A percentile compares a stretch with the other conserved stretches of the same genome.
phyloP scores from a whole-genome alignment of 2,888 invertebrate genomes.

The Drosophila pseudotakahashii region DNA sequence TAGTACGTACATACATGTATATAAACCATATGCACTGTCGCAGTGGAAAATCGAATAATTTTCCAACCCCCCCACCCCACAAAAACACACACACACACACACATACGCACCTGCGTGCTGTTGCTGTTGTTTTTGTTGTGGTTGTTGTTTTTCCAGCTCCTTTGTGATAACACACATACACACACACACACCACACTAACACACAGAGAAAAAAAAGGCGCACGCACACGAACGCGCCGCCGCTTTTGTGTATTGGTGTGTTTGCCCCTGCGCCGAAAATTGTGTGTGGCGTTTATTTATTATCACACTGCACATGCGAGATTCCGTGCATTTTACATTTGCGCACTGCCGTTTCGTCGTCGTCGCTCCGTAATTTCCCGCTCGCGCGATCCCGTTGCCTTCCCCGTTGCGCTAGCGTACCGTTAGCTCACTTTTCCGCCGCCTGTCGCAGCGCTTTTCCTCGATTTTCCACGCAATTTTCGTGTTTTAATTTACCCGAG shows the following conservation, averaged over 20 bases:
- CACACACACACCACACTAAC: slow-evolving; percentile 4
- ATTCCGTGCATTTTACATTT: slow-evolving; percentile 71
- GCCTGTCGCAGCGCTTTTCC: slow-evolving; percentile 74
- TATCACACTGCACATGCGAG: slow-evolving; percentile 67
- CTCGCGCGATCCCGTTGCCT: slow-evolving; percentile 17
- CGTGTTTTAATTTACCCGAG: slow-evolving; percentile 33
- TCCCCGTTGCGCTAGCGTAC: background rate
- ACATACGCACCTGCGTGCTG: slow-evolving; percentile 20
- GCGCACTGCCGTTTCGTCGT: slow-evolving; percentile 58
- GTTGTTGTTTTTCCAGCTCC: slow-evolving; percentile 22
- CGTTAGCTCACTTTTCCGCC: slow-evolving; percentile 17
- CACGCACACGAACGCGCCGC: slow-evolving; percentile 73
- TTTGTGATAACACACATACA: slow-evolving; percentile 31
- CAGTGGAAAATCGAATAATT: slow-evolving; percentile 82
- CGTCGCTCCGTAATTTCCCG: slow-evolving; percentile 23
- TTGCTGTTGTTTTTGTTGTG: slow-evolving; percentile 17
- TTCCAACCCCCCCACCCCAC: slow-evolving; percentile 81
- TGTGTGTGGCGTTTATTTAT: slow-evolving; percentile 55
- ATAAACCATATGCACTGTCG: slow-evolving; percentile 44
- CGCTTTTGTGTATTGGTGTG: slow-evolving; percentile 56
- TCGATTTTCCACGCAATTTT: slow-evolving; percentile 69
- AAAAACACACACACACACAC: slow-evolving; percentile 33
- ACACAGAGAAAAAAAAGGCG: slow-evolving; percentile 58
- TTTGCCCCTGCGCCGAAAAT: slow-evolving; percentile 62
- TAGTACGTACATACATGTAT: background rate